Percentiles rank a stretch among this genome's conserved stretches.
These are phyloP conservation scores for Trialeurodes vaporariorum DNA, from an alignment of 1,140 invertebrate genomes.

Conservation along the genomic window DNA sequence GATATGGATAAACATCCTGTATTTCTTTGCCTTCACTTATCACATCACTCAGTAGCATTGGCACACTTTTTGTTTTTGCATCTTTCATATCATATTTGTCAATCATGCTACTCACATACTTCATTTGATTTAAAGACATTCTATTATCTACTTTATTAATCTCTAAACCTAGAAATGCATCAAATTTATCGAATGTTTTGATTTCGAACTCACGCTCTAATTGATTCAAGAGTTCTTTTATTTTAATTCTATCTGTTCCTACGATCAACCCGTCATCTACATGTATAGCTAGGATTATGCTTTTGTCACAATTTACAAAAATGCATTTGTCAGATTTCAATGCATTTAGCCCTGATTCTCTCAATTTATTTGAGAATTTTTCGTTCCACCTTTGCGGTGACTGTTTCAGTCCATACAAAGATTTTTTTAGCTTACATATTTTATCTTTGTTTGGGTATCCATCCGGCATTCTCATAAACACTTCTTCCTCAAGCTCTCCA, in stretches of 20 bases:
- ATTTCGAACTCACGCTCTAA: background rate
- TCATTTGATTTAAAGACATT: too few species aligned
- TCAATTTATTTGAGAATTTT: slow-evolving; percentile 3
- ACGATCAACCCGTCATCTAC: slow-evolving; percentile 5
- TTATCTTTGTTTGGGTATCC: slow-evolving; percentile 21
- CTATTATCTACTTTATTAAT: too few species aligned
- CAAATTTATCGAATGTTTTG: too few species aligned
- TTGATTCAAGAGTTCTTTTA: background rate
- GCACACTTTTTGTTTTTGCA: too few species aligned
- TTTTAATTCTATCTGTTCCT: slow-evolving; percentile 2
- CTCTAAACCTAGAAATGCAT: too few species aligned
- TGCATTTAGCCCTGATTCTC: slow-evolving; percentile 7
- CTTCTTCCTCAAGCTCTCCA: slow-evolving; percentile 29
- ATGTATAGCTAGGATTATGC: slow-evolving; percentile 5
- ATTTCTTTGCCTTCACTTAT: too few species aligned
- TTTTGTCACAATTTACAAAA: slow-evolving; percentile 17
- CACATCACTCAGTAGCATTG: too few species aligned
- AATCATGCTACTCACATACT: too few species aligned
- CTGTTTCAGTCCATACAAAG: slow-evolving; percentile 36
- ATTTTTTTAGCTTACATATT: slow-evolving; percentile 32
- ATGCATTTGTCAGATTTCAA: slow-evolving; percentile 26
- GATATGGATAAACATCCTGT: too few species aligned
- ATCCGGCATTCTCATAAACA: slow-evolving; percentile 32
- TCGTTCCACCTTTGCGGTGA: slow-evolving; percentile 27
- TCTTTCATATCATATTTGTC: too few species aligned